Conservation (phyloP, 2,113 vertebrate genomes). For the Euleptes europaea region DNA sequence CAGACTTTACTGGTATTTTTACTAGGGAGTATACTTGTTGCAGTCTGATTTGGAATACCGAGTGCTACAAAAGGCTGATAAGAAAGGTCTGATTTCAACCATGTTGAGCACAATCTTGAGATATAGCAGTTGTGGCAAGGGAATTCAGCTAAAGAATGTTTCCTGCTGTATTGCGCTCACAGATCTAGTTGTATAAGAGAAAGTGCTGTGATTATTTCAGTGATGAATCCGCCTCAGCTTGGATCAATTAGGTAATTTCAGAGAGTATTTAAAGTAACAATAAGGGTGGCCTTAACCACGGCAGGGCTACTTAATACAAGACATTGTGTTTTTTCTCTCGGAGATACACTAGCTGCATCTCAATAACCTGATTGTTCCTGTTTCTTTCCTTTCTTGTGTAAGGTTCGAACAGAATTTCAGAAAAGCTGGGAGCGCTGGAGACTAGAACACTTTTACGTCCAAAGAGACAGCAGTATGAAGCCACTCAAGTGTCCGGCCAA, state of each 20-base stretch:
- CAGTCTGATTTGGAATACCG: not conserved
- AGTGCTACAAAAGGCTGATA: not conserved
- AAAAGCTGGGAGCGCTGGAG: slow-evolving; percentile 82
- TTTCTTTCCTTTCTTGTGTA: slow-evolving; percentile 44
- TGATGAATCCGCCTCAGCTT: slow-evolving; percentile 18
- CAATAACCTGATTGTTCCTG: slow-evolving; percentile 32
- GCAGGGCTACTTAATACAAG: slow-evolving; percentile 47
- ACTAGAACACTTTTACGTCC: slow-evolving; percentile 72
- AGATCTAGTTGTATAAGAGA: slow-evolving; percentile 42
- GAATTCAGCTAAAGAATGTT: slow-evolving; percentile 32
- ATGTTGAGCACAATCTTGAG: slow-evolving; percentile 2
- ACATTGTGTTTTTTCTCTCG: slow-evolving; percentile 37
- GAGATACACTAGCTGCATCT: slow-evolving; percentile 45
- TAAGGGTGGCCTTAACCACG: slow-evolving; percentile 46
- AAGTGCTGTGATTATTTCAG: slow-evolving; percentile 38
- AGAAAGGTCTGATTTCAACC: slow-evolving; percentile 22
- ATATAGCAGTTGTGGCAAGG: slow-evolving; percentile 26
- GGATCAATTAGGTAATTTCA: slow-evolving; percentile 44
- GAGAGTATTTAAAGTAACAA: slow-evolving; percentile 37
- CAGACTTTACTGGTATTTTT: not conserved
- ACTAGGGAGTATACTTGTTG: not conserved
- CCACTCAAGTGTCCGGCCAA: slow-evolving; percentile 76
- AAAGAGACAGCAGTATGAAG: slow-evolving; percentile 80
- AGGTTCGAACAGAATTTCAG: slow-evolving; percentile 83
- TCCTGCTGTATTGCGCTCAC: not conserved